Evolutionary conservation across 2,888 invertebrate species (phyloP), one percentile per base, ranked within the genome.

Genomic region (Chrysotoxum bicinctum): DNA sequence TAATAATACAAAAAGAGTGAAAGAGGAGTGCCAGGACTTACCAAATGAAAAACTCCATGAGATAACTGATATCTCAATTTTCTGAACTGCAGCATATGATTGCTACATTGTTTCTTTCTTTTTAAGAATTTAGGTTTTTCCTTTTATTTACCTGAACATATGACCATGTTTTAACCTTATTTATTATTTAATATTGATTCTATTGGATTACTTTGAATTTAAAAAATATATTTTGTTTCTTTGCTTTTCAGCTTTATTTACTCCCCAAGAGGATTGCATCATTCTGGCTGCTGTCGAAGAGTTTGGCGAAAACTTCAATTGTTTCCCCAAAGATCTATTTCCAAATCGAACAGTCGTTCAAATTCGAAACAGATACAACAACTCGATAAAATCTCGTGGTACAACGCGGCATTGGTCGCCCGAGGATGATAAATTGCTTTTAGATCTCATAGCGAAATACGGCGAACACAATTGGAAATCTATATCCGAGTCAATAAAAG

Each of bases 231-330:
- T 9, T 40, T 48, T 12, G 4, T 12, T 48, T 23, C 3, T 16
- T 30, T 30, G 30, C 6, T 6, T 78, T 80, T 26, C n/a, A 91
- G 91, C 72, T 7, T 88, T 88, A 84, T 96, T 96, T 89, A 93
- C 94, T 0, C 90, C 92, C 1, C 94, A 94, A 75, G 96, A 96
- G 91, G 96, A 96, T 90, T 90, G 94, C 10, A 92, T 94, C 1
- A 91, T 96, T 23, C 89, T 94, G n/a, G 93, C 94, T 9, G 94
- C 94, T 77, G 92, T 94, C 0, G 91, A 93, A 52, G 93, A 94
- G 87, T 95, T 94, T 90, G 95, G 95, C 0, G 89, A 89, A 0
- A 93, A 95, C 88, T 96, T 94, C 88, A 88, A 89, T 14, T 93
- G 92, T 87, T 94, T 94, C 88, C 93, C 95, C 23, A 90, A 93